Evolutionary conservation across 92 coral and sea anemone genomes (phyloP).

Genomic region (Paramuricea clavata): DNA sequence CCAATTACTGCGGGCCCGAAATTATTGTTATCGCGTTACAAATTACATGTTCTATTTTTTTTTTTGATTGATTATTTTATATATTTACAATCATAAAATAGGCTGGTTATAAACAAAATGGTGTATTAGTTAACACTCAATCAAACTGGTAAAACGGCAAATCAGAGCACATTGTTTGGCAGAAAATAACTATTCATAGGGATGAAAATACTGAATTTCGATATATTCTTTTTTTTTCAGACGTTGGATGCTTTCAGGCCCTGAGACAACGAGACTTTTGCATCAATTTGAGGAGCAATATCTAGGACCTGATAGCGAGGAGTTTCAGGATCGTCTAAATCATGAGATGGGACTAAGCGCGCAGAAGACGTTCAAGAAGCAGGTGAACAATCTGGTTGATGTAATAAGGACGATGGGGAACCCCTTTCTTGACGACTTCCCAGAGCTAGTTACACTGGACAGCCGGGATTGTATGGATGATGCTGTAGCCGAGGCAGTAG

Average conservation of each 20-base stretch:
- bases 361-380: slow-evolving; percentile 62
- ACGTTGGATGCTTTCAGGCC: slow-evolving; percentile 66
- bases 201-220: too few relatives aligned
- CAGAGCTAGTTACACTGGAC: slow-evolving; percentile 67
- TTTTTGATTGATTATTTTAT: neutral
- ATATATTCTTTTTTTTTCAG: slow-evolving; percentile 25
- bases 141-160: too few relatives aligned
- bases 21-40: too few relatives aligned
- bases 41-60: too few relatives aligned
- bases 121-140: too few relatives aligned
- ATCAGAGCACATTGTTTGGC: too few relatives aligned
- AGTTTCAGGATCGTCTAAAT: slow-evolving; percentile 50
- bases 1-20: too few relatives aligned
- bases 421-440: slow-evolving; percentile 74
- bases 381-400: slow-evolving; percentile 47
- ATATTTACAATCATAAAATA: too few relatives aligned
- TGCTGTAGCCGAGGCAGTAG: slow-evolving; percentile 39
- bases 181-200: neutral
- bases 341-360: slow-evolving; percentile 38
- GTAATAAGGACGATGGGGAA: slow-evolving; percentile 56
- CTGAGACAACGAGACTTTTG: slow-evolving; percentile 58
- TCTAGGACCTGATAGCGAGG: slow-evolving; percentile 62
- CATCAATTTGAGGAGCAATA: slow-evolving; percentile 56
- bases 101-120: too few relatives aligned
- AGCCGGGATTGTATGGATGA: slow-evolving; percentile 68